phyloP scores from a whole-genome alignment of 2,888 invertebrate genomes.

The Perizoma flavofasciatum region DNA sequence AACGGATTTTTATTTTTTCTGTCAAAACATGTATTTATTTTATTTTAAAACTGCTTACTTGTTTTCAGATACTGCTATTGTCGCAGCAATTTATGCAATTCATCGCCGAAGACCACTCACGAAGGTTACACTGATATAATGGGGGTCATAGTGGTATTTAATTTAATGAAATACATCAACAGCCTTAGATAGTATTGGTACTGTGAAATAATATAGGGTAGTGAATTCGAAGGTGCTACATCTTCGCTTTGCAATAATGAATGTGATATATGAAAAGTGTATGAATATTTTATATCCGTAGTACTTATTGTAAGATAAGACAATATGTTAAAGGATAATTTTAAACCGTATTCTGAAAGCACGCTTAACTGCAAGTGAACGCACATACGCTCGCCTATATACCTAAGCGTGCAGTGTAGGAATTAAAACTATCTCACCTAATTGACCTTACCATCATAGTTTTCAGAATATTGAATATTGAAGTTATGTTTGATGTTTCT shows the following conservation, averaged over 20 bases:
- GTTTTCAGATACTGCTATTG: constrained; percentile 89
- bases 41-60: constrained; percentile 3
- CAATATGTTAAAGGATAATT: not conserved
- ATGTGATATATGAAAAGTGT: constrained; percentile 40
- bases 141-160: constrained; percentile 85
- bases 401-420: too few relatives aligned
- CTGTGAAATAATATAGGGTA: constrained; percentile 29
- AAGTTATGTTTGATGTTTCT: too few relatives aligned
- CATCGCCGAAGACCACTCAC: constrained; percentile 73
- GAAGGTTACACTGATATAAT: constrained; percentile 84
- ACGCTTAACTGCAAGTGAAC: too few relatives aligned
- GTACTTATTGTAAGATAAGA: not conserved
- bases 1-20: too few relatives aligned
- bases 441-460: too few relatives aligned
- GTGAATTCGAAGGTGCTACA: constrained; percentile 36
- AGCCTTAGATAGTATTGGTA: constrained; percentile 70
- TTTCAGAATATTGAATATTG: too few relatives aligned
- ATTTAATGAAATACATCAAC: constrained; percentile 84
- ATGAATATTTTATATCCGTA: not conserved
- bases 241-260: constrained; percentile 42
- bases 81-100: constrained; percentile 89
- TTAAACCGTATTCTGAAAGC: too few relatives aligned
- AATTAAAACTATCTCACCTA: too few relatives aligned
- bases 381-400: too few relatives aligned
- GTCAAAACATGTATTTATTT: not conserved